Base-by-base conservation (phyloP, 2,888 invertebrate genomes). In the Ellobium chinense region DNA sequence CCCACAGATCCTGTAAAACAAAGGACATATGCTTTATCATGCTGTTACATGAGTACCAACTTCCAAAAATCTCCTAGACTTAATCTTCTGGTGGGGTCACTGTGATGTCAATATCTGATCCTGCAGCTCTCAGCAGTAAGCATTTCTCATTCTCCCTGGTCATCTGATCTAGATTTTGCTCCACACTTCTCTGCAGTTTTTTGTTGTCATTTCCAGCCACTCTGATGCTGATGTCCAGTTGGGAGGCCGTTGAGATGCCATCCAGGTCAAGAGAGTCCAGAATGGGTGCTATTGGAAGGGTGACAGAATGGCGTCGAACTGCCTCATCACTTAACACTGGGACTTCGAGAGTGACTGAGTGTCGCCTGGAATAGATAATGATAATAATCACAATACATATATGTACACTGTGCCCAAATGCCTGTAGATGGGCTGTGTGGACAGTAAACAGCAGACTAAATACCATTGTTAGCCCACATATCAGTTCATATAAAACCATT, bases 311-410 rank as follows among this genome's bases (percentile, higher is more conserved):
- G 24, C 78, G 78, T 9, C 78, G 70, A 9, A 36, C 37, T 27
- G 34, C 14, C 34, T 54, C 63, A 46, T 65, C 54, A 36, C n/a
- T 39, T 65, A 78, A 31, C 78, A 78, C 65, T 60, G 78, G 78
- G 37, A 78, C 72, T 78, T 72, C 60, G 72, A 78, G 78, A 72
- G 72, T 65, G 72, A 78, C 56, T 34, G 78, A 69, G 54, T 65
- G 78, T 78, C 78, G 36, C 78, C 78, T 78, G 72, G 31, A 72
- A 65, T 21, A 70, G 62, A 68, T n/a, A 58, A 24, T 3, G n/a
- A n/a, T n/a, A n/a, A n/a, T n/a, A n/a, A n/a, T n/a, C n/a, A n/a
- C n/a, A n/a, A n/a, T n/a, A n/a, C n/a, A n/a, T n/a, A n/a, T n/a
- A n/a, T n/a, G n/a, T n/a, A n/a, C n/a, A n/a, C n/a, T n/a, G n/a